A percentile compares a stretch with the other conserved stretches of the same genome.
Conservation (phyloP, 2,113 vertebrate genomes). For the Ameiurus melas region DNA sequence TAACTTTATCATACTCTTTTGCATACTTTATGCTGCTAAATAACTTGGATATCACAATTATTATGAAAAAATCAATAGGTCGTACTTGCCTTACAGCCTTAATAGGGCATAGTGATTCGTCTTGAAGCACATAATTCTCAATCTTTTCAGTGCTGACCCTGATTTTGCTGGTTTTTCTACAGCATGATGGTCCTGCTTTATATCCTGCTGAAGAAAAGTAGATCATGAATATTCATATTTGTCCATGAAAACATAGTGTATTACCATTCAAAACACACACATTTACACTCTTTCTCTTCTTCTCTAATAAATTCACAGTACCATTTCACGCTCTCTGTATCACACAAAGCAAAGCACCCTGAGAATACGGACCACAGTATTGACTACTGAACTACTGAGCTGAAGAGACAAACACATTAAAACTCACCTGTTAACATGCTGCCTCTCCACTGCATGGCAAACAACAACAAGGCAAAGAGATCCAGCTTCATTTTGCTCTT, state of each 20-base stretch:
- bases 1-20: not conserved
- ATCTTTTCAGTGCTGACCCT: rapidly evolving
- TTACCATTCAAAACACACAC: no score
- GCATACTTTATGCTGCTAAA: not conserved
- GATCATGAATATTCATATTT: no score
- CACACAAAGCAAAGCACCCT: not conserved
- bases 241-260: no score
- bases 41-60: not conserved
- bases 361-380: not conserved
- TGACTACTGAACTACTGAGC: not conserved
- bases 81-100: conserved; percentile 29
- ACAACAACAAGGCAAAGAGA: not conserved
- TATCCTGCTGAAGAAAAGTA: not conserved
- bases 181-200: no score
- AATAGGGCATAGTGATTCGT: rapidly evolving
- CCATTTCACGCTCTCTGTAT: not conserved
- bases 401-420: not conserved
- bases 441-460: not conserved
- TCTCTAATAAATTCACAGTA: not conserved
- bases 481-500: conserved; percentile 8
- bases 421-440: not conserved
- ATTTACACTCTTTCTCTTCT: not conserved
- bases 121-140: not conserved
- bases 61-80: not conserved
- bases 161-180: not conserved